phyloP scores from a whole-genome alignment of 2,113 vertebrate species.

The Pachyramphus minor region DNA sequence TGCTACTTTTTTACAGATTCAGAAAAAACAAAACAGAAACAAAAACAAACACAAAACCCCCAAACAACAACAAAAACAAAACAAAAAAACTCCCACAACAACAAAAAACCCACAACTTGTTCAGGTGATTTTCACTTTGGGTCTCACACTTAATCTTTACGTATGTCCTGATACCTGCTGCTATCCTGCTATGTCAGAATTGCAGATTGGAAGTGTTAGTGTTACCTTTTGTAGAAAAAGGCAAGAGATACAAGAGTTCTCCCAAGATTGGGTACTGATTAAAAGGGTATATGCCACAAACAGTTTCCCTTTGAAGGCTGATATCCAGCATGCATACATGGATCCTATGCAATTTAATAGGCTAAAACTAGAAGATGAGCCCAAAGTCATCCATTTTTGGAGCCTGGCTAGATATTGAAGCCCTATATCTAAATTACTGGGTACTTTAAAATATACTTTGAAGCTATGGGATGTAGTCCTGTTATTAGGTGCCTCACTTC shows the following conservation, averaged over 20 bases:
- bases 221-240: neutral
- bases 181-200: neutral
- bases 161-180: neutral
- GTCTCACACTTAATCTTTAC: neutral
- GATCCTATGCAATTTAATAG: neutral
- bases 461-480: neutral
- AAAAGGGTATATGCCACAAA: neutral
- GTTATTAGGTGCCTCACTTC: neutral
- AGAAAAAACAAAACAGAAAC: too few relatives aligned
- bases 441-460: neutral
- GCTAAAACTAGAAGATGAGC: neutral
- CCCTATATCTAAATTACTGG: neutral
- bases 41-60: too few relatives aligned
- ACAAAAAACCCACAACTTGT: too few relatives aligned
- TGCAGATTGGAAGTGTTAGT: neutral
- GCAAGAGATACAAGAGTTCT: neutral
- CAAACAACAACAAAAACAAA: too few relatives aligned
- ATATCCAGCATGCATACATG: accelerated
- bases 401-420: neutral
- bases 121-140: neutral
- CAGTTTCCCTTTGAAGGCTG: neutral
- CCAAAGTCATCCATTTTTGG: neutral
- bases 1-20: neutral
- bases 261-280: neutral
- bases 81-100: too few relatives aligned